phyloP scores from a whole-genome alignment of 1,140 invertebrate genomes.

The Drosophila insularis region DNA sequence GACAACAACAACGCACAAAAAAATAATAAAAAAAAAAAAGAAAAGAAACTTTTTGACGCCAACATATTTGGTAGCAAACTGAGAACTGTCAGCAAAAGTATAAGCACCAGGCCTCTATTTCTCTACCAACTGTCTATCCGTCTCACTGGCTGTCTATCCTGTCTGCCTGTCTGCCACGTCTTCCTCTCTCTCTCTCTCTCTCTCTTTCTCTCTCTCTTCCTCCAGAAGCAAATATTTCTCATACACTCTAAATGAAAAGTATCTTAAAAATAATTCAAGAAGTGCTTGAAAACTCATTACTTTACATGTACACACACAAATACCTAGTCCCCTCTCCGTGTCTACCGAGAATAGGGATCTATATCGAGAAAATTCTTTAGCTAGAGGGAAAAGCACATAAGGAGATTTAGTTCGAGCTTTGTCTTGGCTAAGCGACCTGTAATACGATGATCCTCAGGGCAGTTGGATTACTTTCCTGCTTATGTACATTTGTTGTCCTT shows the following conservation, averaged over 20 bases:
- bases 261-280: conserved; percentile 4
- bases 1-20: conserved; percentile 11
- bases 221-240: conserved; percentile 9
- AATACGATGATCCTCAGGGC: not conserved
- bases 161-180: conserved; percentile 29
- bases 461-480: not conserved
- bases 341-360: not conserved
- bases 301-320: conserved; percentile 7
- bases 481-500: no score
- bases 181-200: conserved; percentile 27
- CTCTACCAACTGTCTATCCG: conserved; percentile 18
- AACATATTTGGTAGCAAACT: conserved; percentile 52
- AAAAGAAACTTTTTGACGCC: conserved; percentile 51
- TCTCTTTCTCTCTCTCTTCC: not conserved
- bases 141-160: conserved; percentile 28
- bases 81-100: conserved; percentile 14
- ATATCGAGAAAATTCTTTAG: not conserved
- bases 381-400: not conserved
- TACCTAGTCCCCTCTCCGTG: not conserved
- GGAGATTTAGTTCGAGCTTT: not conserved
- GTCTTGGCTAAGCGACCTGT: not conserved
- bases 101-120: not conserved
- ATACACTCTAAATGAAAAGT: conserved; percentile 4
- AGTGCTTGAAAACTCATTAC: not conserved
- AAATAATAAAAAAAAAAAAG: not conserved